Evolutionary conservation across 2,797 vertebrate species (phyloP).

Genomic region (Propithecus deckenii): DNA sequence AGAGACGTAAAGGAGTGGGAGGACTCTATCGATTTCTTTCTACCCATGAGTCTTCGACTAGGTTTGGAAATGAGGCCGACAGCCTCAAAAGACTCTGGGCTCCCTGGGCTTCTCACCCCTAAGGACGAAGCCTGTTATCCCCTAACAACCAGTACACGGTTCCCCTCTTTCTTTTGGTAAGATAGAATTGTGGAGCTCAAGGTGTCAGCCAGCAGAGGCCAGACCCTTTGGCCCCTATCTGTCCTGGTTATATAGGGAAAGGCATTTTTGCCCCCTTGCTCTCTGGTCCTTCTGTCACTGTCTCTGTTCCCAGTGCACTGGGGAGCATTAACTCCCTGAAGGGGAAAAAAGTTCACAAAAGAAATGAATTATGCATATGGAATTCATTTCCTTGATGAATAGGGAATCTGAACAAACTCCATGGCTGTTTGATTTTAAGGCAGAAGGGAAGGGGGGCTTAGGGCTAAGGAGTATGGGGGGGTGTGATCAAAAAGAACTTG

Average conservation of each 20-base stretch:
- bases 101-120: neutral
- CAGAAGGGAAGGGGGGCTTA: slow-evolving; percentile 66
- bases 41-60: neutral
- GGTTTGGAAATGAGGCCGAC: slow-evolving; percentile 12
- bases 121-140: slow-evolving; percentile 31
- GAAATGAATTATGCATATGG: slow-evolving; percentile 89
- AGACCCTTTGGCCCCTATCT: slow-evolving; percentile 59
- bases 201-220: slow-evolving; percentile 53
- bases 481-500: slow-evolving; percentile 22
- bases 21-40: neutral
- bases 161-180: neutral
- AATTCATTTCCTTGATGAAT: slow-evolving; percentile 88
- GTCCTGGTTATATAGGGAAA: neutral
- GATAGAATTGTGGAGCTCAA: slow-evolving; percentile 35
- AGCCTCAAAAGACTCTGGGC: neutral
- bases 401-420: slow-evolving; percentile 83
- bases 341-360: slow-evolving; percentile 85
- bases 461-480: slow-evolving; percentile 33
- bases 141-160: slow-evolving; percentile 20
- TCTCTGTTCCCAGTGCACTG: slow-evolving; percentile 74
- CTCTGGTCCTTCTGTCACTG: slow-evolving; percentile 72
- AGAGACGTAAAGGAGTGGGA: slow-evolving; percentile 12
- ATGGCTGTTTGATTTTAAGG: slow-evolving; percentile 82
- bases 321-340: slow-evolving; percentile 78
- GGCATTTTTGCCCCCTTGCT: slow-evolving; percentile 47